Evolutionary conservation across 2,797 vertebrate species (phyloP), one percentile per base, ranked within the genome.

Genomic region (Helarctos malayanus): DNA sequence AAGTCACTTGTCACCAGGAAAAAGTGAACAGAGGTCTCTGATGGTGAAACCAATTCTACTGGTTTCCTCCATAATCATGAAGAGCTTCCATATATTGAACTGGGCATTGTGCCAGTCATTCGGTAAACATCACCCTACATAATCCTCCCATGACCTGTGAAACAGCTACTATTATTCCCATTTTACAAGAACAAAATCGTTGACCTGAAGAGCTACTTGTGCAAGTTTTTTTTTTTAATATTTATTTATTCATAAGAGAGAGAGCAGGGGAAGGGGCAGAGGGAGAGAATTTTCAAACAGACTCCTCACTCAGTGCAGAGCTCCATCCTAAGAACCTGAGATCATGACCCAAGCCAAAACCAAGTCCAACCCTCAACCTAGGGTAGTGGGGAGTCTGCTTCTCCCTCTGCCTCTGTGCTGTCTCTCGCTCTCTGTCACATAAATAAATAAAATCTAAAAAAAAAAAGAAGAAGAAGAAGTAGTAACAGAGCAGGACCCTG

Each of bases 61-160:
- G 11, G 19, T 71, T 95, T 97, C 57, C 75, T 93, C 45, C 54
- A 14, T 65, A 79, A 80, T 79, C 38, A 54, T 49, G 25, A 83
- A 89, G 13, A 94, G 29, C 41, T 93, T 84, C 57, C 59, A 52
- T 35, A 94, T 65, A 59, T 12, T 89, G 54, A 80, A 73, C 29
- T 11, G 38, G 41, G 7, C 52, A 18, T 27, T 49, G 35, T 61
- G 21, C n/a, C 76, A 78, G 38, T 16, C 23, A 81, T 27, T 82
- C 54, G 21, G 7, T 79, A 85, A 41, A 41, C 0, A 8, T 68
- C 45, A 41, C 78, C 69, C 79, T 91, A 82, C 10, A 52, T 73
- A 88, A 93, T n/a, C 41, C 25, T 97, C n/a, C 73, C 88, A 79
- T 76, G 29, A 90, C 47, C 68, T 86, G 16, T 82, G 80, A 88